A percentile compares a stretch with the other conserved stretches of the same genome.
phyloP scores from a whole-genome alignment of 2,113 vertebrate species.

The Hemiprocne comata region DNA sequence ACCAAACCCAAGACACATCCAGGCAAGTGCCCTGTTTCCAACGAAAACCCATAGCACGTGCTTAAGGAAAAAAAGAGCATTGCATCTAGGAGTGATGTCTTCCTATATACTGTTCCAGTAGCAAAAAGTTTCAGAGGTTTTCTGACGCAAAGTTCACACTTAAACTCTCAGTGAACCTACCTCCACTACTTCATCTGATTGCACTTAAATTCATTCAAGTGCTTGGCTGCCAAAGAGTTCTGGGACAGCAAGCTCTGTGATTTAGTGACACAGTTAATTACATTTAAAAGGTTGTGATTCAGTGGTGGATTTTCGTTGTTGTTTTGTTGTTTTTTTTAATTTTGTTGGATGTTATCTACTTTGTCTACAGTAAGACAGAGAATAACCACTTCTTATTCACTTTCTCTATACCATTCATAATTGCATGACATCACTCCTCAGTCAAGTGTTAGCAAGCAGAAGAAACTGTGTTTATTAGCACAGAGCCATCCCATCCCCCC shows the following conservation, averaged over 20 bases:
- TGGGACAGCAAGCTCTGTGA: background rate
- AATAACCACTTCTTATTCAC: background rate
- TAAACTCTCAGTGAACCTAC: background rate
- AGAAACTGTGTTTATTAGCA: background rate
- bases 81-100: background rate
- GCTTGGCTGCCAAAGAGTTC: accelerated
- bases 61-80: background rate
- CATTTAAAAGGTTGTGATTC: background rate
- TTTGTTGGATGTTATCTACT: background rate
- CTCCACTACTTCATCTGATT: background rate
- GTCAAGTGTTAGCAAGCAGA: background rate
- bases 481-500: background rate
- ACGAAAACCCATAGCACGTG: background rate
- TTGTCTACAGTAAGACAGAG: background rate
- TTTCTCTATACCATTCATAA: background rate
- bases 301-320: background rate
- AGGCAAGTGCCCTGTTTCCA: background rate
- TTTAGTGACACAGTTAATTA: background rate
- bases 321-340: background rate
- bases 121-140: background rate
- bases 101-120: background rate
- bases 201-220: background rate
- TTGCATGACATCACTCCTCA: background rate
- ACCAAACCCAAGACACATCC: background rate
- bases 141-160: background rate